These are phyloP conservation scores for Suricata suricatta DNA, from an alignment of 2,113 vertebrate genomes.

Conservation along the genomic window DNA sequence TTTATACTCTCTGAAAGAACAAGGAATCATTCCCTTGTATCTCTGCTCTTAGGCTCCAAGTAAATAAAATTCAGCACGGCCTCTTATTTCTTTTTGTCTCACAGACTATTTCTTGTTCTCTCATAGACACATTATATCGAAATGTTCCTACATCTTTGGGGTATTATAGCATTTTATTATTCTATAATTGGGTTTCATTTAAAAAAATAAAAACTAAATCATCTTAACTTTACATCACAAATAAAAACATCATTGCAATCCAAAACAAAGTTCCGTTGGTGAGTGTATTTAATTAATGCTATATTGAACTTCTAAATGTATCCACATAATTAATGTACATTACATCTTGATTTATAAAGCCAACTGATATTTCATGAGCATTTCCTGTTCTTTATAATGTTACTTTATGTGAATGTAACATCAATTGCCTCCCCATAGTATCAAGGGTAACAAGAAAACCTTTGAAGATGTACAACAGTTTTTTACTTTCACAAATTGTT, in stretches of 20 bases:
- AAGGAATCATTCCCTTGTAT: background rate
- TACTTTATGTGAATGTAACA: background rate
- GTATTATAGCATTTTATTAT: background rate
- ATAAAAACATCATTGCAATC: background rate
- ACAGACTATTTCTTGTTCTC: background rate
- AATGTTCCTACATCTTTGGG: background rate
- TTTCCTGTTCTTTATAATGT: background rate
- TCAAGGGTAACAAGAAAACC: background rate
- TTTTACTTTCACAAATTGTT: background rate
- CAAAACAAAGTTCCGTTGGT: background rate
- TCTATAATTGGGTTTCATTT: background rate
- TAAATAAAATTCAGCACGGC: background rate
- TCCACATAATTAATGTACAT: background rate
- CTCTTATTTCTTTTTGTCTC: background rate
- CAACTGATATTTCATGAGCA: background rate
- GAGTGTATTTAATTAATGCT: background rate
- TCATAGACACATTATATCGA: background rate
- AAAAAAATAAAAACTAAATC: background rate
- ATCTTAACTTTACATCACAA: background rate
- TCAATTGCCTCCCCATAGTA: background rate
- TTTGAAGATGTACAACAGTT: background rate
- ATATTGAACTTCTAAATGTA: background rate
- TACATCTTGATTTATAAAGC: background rate
- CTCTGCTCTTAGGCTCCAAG: background rate
- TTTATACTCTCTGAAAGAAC: background rate